Evolutionary conservation across 2,113 vertebrate species (phyloP).

Genomic region (Thunnus maccoyii): DNA sequence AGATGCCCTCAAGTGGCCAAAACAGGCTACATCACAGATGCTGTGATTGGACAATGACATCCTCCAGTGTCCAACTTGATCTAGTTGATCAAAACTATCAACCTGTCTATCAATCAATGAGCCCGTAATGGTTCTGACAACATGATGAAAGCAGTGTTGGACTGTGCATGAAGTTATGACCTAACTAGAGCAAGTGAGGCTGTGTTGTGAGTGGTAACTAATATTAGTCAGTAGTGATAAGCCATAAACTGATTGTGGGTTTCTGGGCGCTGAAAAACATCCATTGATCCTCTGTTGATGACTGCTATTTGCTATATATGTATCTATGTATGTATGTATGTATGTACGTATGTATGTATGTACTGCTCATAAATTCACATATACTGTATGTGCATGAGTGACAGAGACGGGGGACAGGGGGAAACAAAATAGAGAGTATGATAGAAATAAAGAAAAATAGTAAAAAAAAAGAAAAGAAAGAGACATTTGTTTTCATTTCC

Average conservation of each 20-base stretch:
- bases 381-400: conserved; percentile 6
- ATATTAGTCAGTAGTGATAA: conserved; percentile 23
- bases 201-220: conserved; percentile 16
- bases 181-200: conserved; percentile 3
- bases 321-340: not conserved
- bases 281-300: conserved; percentile 37
- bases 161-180: conserved; percentile 7
- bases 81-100: not conserved
- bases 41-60: not conserved
- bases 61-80: not conserved
- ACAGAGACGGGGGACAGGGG: not conserved
- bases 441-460: not conserved
- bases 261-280: conserved; percentile 23
- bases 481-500: conserved; percentile 39
- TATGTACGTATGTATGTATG: not conserved
- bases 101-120: not conserved
- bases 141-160: conserved; percentile 11
- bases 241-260: conserved; percentile 20
- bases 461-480: not conserved
- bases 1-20: conserved; percentile 76
- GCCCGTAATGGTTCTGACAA: not conserved
- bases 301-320: conserved; percentile 33
- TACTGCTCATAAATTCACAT: not conserved
- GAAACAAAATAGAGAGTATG: not conserved
- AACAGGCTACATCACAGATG: conserved; percentile 52